Conservation (phyloP, 2,113 vertebrate species). For the Gambusia affinis region DNA sequence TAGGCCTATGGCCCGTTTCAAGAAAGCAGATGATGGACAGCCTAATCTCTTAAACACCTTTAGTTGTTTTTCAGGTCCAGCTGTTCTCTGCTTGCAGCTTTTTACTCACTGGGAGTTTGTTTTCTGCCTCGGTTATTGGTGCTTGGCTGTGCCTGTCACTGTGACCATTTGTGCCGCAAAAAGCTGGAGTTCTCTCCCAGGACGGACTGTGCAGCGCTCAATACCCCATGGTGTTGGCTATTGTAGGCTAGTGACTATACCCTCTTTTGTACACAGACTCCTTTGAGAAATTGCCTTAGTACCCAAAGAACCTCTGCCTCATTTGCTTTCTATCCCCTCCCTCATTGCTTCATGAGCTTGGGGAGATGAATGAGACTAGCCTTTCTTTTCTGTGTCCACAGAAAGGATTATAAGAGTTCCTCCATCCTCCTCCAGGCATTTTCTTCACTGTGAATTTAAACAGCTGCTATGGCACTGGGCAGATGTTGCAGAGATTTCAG, state of each 20-base stretch:
- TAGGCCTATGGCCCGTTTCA: not conserved
- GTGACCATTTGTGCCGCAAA: constrained; percentile 20
- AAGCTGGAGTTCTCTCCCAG: constrained; percentile 39
- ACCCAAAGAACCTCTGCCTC: constrained; percentile 23
- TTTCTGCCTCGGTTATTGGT: not conserved
- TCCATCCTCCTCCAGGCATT: not conserved
- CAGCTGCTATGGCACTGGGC: constrained; percentile 40
- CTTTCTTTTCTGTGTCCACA: constrained; percentile 14
- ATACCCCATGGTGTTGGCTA: constrained; percentile 54
- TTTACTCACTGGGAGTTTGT: not conserved
- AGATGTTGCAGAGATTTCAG: constrained; percentile 55
- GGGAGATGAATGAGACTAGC: constrained; percentile 17
- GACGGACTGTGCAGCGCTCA: constrained; percentile 38
- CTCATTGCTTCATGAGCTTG: constrained; percentile 9
- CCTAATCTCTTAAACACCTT: not conserved
- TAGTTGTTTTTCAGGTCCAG: not conserved
- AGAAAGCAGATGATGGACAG: not conserved
- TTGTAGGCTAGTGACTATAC: constrained; percentile 53
- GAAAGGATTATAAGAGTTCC: constrained; percentile 7
- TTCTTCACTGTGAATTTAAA: constrained; percentile 24
- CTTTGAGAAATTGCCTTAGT: constrained; percentile 53
- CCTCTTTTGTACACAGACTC: constrained; percentile 40
- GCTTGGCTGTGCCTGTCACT: constrained; percentile 61
- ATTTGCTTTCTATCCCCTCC: constrained; percentile 27
- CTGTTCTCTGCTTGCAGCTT: not conserved